Percentiles rank a stretch among this genome's conserved stretches.
These are phyloP conservation scores for Leptinotarsa defecta DNA, from an alignment of 1,140 invertebrate genomes.

Conservation along the genomic window DNA sequence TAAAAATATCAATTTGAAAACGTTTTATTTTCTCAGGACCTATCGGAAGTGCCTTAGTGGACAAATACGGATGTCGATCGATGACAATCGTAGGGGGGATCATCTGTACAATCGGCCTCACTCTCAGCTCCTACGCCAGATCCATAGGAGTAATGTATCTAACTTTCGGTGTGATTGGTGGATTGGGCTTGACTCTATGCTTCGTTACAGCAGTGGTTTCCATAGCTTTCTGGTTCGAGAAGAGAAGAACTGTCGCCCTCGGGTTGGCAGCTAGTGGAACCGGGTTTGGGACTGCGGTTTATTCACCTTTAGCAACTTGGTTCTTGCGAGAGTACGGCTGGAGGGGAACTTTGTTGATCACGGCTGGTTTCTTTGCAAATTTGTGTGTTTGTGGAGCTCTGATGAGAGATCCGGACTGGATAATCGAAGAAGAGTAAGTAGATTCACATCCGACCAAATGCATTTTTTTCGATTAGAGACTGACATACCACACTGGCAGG, in stretches of 20 bases:
- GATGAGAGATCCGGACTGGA: conserved; percentile 85
- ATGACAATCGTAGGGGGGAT: conserved; percentile 82
- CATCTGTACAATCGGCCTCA: conserved; percentile 77
- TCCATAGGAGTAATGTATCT: conserved; percentile 79
- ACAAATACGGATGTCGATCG: conserved; percentile 84
- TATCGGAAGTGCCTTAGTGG: conserved; percentile 82
- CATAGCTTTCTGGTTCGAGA: conserved; percentile 96
- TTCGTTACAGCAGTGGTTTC: conserved; percentile 91
- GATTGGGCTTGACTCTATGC: conserved; percentile 82
- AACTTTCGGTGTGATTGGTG: conserved; percentile 85
- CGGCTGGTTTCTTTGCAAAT: conserved; percentile 66
- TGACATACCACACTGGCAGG: too few species aligned
- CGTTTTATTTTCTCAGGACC: conserved; percentile 46
- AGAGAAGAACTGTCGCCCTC: conserved; percentile 86
- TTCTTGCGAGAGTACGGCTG: conserved; percentile 80
- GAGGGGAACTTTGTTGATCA: conserved; percentile 81
- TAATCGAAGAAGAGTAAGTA: conserved; percentile 56
- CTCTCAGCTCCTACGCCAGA: conserved; percentile 73
- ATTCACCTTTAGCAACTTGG: conserved; percentile 78
- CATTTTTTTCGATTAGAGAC: too few species aligned
- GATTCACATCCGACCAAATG: too few species aligned
- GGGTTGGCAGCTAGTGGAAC: conserved; percentile 90
- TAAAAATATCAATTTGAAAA: background rate
- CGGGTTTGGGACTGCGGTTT: conserved; percentile 82
- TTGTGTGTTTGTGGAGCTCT: conserved; percentile 86